These are phyloP conservation scores for Mesoligia furuncula DNA, from an alignment of 2,888 invertebrate species.

Conservation along the genomic window DNA sequence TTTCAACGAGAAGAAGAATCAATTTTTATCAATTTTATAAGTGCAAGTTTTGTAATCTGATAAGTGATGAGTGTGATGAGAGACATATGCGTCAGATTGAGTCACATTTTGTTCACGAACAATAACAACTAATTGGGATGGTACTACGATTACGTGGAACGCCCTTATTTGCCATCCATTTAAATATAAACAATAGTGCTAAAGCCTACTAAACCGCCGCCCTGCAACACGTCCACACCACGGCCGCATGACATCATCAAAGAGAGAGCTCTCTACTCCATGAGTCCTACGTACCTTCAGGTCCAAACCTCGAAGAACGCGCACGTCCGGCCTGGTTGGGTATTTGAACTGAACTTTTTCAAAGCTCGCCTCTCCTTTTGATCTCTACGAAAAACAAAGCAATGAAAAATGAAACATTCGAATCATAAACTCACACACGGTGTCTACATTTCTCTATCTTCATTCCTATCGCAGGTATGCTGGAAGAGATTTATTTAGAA, in stretches of 20 bases:
- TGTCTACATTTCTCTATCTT: neutral
- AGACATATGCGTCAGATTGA: neutral
- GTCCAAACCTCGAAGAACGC: conserved; percentile 92
- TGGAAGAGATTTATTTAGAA: neutral
- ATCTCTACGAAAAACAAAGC: conserved; percentile 74
- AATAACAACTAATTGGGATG: neutral
- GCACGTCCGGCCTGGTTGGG: conserved; percentile 92
- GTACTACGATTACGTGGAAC: neutral
- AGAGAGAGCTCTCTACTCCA: neutral
- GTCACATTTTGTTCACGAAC: neutral
- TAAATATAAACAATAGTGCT: neutral
- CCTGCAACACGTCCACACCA: neutral
- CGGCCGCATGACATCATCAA: neutral
- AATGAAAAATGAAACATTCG: neutral
- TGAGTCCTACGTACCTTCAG: conserved; percentile 82
- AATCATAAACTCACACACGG: neutral
- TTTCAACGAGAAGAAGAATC: neutral
- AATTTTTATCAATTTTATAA: neutral
- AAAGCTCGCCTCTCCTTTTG: conserved; percentile 92
- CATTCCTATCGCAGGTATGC: neutral
- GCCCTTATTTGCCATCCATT: neutral
- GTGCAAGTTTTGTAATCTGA: neutral
- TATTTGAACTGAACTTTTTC: conserved; percentile 93
- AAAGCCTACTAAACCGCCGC: neutral
- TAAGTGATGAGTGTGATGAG: neutral